These are phyloP conservation scores for Heliornis fulica DNA, from an alignment of 2,113 vertebrate species.

Conservation along the genomic window DNA sequence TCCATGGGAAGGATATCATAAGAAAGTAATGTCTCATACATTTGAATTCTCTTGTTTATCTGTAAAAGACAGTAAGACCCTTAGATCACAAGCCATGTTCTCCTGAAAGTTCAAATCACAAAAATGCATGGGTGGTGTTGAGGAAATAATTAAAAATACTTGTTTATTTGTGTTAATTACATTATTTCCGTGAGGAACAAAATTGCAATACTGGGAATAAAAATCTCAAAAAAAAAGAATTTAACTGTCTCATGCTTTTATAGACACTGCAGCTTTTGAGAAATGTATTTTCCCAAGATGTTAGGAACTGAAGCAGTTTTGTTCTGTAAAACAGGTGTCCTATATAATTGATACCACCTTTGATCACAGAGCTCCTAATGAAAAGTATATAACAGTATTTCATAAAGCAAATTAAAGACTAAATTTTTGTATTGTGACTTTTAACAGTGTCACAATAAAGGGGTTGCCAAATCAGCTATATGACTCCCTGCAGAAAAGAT, in stretches of 20 bases:
- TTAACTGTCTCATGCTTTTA: not conserved
- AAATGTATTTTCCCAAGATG: not conserved
- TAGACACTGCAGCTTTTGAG: not conserved
- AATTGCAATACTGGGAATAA: not conserved
- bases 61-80: not conserved
- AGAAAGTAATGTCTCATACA: not conserved
- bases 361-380: not conserved
- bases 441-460: not conserved
- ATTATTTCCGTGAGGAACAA: not conserved
- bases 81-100: not conserved
- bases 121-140: not conserved
- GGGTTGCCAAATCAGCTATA: not conserved
- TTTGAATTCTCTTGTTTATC: not conserved
- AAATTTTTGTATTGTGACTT: not conserved
- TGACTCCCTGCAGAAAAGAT: not conserved
- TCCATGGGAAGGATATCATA: not conserved
- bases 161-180: not conserved
- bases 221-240: not conserved
- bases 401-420: not conserved
- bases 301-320: not conserved
- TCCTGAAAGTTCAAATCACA: not conserved
- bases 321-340: not conserved
- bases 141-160: not conserved
- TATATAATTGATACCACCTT: not conserved
- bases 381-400: not conserved